Evolutionary conservation across 2,888 invertebrate species (phyloP), one percentile per base, ranked within the genome.

Genomic region (Melinaea marsaeus): DNA sequence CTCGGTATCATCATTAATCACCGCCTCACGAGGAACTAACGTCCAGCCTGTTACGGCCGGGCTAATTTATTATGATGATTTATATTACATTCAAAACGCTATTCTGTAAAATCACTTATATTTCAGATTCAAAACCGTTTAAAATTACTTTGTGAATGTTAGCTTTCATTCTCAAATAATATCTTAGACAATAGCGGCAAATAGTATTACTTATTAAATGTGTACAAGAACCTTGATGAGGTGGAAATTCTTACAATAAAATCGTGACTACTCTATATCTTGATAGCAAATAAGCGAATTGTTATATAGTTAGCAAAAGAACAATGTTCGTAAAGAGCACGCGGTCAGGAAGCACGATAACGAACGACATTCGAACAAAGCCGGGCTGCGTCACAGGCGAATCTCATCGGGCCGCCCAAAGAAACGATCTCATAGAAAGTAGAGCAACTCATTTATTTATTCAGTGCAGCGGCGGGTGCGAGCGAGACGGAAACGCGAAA

Each of bases 361-460:
- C 61, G 65, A 60, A 37, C 66, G 64, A 61, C 62, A 62, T 58
- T 61, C 63, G 67, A 61, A 71, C 63, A 65, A 69, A 70, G 67
- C 65, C 67, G 62, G 69, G 72, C 71, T 69, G 68, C 74, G 69
- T 72, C 74, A 73, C 72, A 73, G 71, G 73, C 74, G 72, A 77
- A 76, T 78, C 80, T 80, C 84, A 81, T 85, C 83, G 79, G 75
- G 75, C 80, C 76, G 81, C 83, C 83, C 82, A 86, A 88, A 88
- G 85, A 88, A 88, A 88, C 85, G 80, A 88, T 89, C 87, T 88
- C 86, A 89, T 89, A 90, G 90, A 90, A 90, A 90, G 90, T 90
- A 85, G 90, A 89, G 83, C 90, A 87, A 88, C 77, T 89, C 84
- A 87, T 90, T 90, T 89, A 90, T 88, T 89, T 90, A 90, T 88